Base-by-base conservation (phyloP, 2,888 invertebrate species). In the Psylliodes chrysocephalus region DNA sequence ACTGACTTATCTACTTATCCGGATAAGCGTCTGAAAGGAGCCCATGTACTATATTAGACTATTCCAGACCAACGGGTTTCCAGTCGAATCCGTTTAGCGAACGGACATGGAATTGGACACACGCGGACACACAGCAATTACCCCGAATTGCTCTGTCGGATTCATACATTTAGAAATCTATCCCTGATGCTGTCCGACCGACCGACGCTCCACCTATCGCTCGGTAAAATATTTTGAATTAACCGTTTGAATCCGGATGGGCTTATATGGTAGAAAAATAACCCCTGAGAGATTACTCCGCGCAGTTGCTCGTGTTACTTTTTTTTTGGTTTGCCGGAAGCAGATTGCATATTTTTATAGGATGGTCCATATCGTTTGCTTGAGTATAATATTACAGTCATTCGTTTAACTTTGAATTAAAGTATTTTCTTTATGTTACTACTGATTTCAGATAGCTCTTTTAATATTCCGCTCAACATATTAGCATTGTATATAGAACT, bases 61-160 rank as follows among this genome's bases (percentile, higher is more conserved):
- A 55, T 56, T 47, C 49, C 56, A 49, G 40, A 33, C 40, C 38
- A 59, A 28, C 51, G 46, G 57, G 51, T 52, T 63, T 44, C 42
- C 51, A 62, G 44, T 52, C 30, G 57, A 63, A 51, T 55, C 60
- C 49, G 55, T 57, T 59, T 54, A 22, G 54, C 51, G 57, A 63
- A 42, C 60, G 53, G 55, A 64, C 63, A 64, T 69, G 51, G 59
- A 49, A 59, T 59, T 59, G 59, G 40, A 51, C 61, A 63, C 60
- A 52, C 44, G 60, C 53, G 66, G 64, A 64, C 62, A 66, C 60
- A 67, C 68, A 60, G 67, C 72, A 72, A 72, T 72, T 72, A 72
- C 68, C 55, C 64, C 54, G 64, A 66, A 70, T 72, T 70, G 69
- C 64, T 60, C 64, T 68, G 63, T 66, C 61, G 49, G 67, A 64